These are phyloP conservation scores for Cyprinodon tularosa DNA, from an alignment of 2,113 vertebrate species.

Conservation along the genomic window DNA sequence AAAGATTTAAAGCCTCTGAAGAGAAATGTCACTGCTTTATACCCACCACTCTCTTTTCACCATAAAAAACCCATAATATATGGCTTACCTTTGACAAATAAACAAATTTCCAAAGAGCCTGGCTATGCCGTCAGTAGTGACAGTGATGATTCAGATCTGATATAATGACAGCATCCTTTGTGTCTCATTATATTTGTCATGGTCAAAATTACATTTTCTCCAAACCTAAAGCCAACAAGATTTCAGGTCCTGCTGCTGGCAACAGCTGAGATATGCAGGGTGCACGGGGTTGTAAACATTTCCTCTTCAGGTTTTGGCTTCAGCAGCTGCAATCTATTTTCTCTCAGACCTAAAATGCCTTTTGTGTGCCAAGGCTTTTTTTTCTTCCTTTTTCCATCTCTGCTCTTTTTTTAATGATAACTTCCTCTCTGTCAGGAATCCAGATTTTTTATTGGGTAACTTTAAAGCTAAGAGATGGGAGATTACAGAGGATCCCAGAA, in stretches of 20 bases:
- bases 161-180: slow-evolving; percentile 8
- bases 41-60: not conserved
- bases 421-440: slow-evolving; percentile 12
- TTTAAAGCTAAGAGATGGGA: slow-evolving; percentile 17
- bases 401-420: not conserved
- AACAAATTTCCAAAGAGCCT: not conserved
- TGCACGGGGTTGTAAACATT: slow-evolving; percentile 65
- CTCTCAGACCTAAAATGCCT: slow-evolving; percentile 58
- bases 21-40: slow-evolving; percentile 1
- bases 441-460: slow-evolving; percentile 35
- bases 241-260: slow-evolving; percentile 34
- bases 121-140: not conserved
- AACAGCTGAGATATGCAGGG: slow-evolving; percentile 49
- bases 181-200: not conserved
- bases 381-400: slow-evolving; percentile 5
- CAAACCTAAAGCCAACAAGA: slow-evolving; percentile 6
- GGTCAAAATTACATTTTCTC: slow-evolving; percentile 1
- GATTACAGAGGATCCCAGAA: slow-evolving; percentile 27
- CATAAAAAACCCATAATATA: not conserved
- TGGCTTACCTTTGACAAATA: not conserved
- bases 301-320: slow-evolving; percentile 53
- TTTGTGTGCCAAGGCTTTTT: slow-evolving; percentile 51
- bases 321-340: slow-evolving; percentile 69
- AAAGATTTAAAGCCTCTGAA: slow-evolving; percentile 4
- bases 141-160: slow-evolving; percentile 10